A percentile compares a stretch with the other conserved stretches of the same genome.
Conservation (phyloP, 2,888 invertebrate species). For the Oegoconia quadripuncta region DNA sequence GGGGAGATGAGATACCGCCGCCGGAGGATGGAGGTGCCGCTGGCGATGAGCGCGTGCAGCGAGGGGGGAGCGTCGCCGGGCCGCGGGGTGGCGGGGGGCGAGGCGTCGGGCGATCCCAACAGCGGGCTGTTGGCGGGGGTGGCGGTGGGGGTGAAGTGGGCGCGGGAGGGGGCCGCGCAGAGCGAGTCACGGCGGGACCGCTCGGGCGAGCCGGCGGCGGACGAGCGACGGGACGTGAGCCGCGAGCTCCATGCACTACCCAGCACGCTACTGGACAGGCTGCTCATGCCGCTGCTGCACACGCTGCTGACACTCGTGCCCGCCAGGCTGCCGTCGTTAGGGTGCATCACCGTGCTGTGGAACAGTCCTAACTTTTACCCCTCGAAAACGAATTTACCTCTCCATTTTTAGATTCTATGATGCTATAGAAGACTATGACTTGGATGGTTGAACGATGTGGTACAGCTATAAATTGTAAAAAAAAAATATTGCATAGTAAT, state of each 20-base stretch:
- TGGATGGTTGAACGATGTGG: too few species aligned
- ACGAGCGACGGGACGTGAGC: slow-evolving; percentile 76
- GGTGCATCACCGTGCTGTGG: slow-evolving; percentile 90
- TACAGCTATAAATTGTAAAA: too few species aligned
- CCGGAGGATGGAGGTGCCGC: slow-evolving; percentile 65
- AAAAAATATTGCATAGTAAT: too few species aligned
- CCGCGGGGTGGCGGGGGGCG: slow-evolving; percentile 80
- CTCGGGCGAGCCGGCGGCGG: slow-evolving; percentile 73
- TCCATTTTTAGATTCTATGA: too few species aligned
- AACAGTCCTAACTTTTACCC: slow-evolving; percentile 3
- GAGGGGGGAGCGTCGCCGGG: slow-evolving; percentile 80
- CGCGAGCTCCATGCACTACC: slow-evolving; percentile 83
- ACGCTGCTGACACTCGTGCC: slow-evolving; percentile 83
- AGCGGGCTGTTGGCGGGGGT: slow-evolving; percentile 94
- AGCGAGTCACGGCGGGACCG: slow-evolving; percentile 89
- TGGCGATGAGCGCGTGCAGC: slow-evolving; percentile 74
- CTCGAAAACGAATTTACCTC: not conserved
- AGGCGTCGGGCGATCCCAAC: slow-evolving; percentile 75
- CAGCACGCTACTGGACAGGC: slow-evolving; percentile 65
- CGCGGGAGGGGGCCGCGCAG: slow-evolving; percentile 84
- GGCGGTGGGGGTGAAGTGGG: slow-evolving; percentile 88
- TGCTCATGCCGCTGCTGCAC: slow-evolving; percentile 79
- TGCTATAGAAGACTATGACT: too few species aligned
- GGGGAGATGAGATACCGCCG: slow-evolving; percentile 77
- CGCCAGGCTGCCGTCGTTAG: slow-evolving; percentile 88